phyloP scores from a whole-genome alignment of 2,113 vertebrate genomes.

The Spea bombifrons region DNA sequence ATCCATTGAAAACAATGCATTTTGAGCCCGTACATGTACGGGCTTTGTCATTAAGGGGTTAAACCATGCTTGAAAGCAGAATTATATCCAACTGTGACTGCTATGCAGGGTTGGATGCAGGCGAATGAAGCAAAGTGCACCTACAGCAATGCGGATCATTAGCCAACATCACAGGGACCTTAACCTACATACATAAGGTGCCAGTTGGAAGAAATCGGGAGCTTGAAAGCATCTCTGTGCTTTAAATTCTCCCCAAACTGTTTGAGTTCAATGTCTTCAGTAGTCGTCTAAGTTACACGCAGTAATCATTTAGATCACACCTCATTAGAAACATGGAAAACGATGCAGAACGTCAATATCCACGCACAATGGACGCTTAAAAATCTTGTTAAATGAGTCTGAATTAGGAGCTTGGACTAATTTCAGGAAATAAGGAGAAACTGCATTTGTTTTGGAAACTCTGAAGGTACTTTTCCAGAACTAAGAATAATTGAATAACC shows the following conservation, averaged over 20 bases:
- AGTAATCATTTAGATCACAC: background rate
- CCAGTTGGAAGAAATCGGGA: background rate
- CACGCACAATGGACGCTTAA: background rate
- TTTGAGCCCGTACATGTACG: too few species aligned
- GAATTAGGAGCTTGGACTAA: background rate
- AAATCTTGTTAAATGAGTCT: background rate
- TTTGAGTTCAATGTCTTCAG: background rate
- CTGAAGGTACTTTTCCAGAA: too few species aligned
- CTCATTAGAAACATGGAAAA: background rate
- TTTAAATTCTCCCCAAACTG: background rate
- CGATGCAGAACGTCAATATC: background rate
- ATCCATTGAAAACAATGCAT: too few species aligned
- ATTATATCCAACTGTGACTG: slow-evolving; percentile 10
- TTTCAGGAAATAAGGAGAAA: background rate
- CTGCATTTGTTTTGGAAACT: too few species aligned
- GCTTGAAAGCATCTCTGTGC: background rate
- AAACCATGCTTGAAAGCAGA: slow-evolving; percentile 32
- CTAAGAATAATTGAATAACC: too few species aligned
- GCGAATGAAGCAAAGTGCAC: background rate
- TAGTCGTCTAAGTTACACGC: background rate
- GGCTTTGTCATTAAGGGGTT: too few species aligned
- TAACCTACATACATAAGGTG: slow-evolving; percentile 5
- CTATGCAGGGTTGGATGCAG: background rate
- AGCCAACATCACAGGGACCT: slow-evolving; percentile 8
- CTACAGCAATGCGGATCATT: slow-evolving; percentile 26